Conservation (phyloP, 2,888 invertebrate species). For the Macrosoma leucophasiata region DNA sequence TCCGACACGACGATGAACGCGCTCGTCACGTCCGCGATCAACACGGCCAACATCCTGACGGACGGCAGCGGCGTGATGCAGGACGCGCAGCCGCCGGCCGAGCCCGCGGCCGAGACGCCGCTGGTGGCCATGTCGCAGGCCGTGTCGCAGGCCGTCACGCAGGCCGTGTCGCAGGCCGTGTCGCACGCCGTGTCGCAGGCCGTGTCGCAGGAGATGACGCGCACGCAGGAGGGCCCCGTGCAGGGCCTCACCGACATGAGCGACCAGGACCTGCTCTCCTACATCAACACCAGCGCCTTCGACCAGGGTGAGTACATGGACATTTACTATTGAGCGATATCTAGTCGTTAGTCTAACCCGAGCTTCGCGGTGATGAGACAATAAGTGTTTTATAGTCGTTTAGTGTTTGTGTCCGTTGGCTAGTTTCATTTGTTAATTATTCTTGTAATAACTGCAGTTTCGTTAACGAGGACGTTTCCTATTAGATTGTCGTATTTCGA, state of each 20-base stretch:
- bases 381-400: conserved; percentile 8
- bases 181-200: conserved; percentile 67
- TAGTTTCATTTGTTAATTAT: conserved; percentile 43
- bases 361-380: too few species aligned
- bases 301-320: conserved; percentile 82
- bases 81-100: conserved; percentile 43
- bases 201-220: conserved; percentile 65
- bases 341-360: conserved; percentile 11
- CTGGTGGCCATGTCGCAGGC: conserved; percentile 56
- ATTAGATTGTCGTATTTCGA: conserved; percentile 2
- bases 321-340: conserved; percentile 32
- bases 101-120: conserved; percentile 49
- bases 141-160: conserved; percentile 71
- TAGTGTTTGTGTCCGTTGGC: conserved; percentile 7
- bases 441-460: conserved; percentile 50
- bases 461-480: conserved; percentile 2
- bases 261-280: conserved; percentile 90
- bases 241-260: conserved; percentile 89
- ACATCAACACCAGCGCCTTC: conserved; percentile 93
- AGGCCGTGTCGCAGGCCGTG: conserved; percentile 66
- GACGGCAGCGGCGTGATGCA: conserved; percentile 41
- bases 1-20: conserved; percentile 77
- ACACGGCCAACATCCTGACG: conserved; percentile 63
- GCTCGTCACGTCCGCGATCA: conserved; percentile 71
- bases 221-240: conserved; percentile 77